Percentiles rank a stretch among this genome's conserved stretches.
phyloP scores from a whole-genome alignment of 2,113 vertebrate species.

The Cyprinodon brontotheroides region DNA sequence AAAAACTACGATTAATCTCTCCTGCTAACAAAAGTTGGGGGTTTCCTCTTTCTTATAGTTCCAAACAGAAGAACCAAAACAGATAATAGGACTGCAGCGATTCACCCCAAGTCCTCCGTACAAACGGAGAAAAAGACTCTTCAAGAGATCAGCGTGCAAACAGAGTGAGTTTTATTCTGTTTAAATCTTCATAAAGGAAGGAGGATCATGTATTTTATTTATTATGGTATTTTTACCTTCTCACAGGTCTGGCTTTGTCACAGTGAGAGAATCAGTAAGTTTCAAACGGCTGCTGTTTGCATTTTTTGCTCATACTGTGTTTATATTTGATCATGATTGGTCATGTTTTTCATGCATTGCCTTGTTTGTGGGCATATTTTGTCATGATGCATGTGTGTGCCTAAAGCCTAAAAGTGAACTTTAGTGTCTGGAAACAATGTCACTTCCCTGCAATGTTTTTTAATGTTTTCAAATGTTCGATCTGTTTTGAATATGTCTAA shows the following conservation, averaged over 20 bases:
- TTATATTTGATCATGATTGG: background rate
- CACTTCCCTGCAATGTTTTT: background rate
- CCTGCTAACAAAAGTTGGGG: background rate
- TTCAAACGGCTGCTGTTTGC: constrained; percentile 2
- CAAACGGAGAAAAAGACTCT: constrained; percentile 46
- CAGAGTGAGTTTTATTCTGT: constrained; percentile 70
- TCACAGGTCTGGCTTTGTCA: constrained; percentile 72
- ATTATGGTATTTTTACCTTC: constrained; percentile 1
- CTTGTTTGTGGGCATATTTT: background rate
- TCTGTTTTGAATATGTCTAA: constrained; percentile 13
- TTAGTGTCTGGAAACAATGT: background rate
- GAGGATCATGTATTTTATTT: background rate
- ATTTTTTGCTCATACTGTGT: background rate
- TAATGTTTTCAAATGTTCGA: background rate
- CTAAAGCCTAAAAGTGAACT: background rate
- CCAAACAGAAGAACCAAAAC: constrained; percentile 33
- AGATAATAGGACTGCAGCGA: constrained; percentile 15
- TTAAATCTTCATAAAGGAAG: background rate
- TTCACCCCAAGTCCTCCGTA: constrained; percentile 18
- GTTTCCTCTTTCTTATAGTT: constrained; percentile 31
- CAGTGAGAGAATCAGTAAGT: constrained; percentile 76
- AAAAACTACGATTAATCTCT: background rate
- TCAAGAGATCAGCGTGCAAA: constrained; percentile 65
- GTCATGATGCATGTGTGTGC: background rate
- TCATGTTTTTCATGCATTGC: background rate